Evolutionary conservation across 2,888 invertebrate genomes (phyloP).

Genomic region (Diploptera punctata): DNA sequence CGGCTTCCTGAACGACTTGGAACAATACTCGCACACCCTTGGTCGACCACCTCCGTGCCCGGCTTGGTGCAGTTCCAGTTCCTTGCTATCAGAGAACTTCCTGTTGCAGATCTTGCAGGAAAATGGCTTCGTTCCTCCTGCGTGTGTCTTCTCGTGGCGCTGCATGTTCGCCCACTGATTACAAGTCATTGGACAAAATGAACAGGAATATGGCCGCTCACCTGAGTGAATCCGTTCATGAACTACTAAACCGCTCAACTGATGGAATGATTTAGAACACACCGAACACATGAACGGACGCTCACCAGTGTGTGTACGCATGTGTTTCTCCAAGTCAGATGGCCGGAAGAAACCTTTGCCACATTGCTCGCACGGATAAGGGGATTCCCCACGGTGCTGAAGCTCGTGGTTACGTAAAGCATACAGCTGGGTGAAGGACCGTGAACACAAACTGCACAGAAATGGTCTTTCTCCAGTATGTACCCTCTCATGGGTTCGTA

Average conservation of each 20-base stretch:
- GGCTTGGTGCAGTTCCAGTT: constrained; percentile 46
- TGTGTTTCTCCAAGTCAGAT: constrained; percentile 47
- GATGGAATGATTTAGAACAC: constrained; percentile 26
- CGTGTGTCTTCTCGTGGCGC: constrained; percentile 47
- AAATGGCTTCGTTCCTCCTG: constrained; percentile 41
- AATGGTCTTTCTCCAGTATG: constrained; percentile 27
- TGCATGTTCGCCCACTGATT: constrained; percentile 44
- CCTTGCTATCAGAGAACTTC: constrained; percentile 44
- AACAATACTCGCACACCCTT: constrained; percentile 45
- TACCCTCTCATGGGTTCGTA: not conserved
- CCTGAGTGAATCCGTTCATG: constrained; percentile 28
- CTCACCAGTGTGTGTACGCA: constrained; percentile 26
- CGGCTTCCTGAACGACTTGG: constrained; percentile 43
- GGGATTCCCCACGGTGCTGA: constrained; percentile 9
- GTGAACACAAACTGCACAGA: constrained; percentile 9
- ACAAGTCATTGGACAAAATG: constrained; percentile 18
- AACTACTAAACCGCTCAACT: constrained; percentile 22
- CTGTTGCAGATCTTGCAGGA: constrained; percentile 44
- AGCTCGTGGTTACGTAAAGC: constrained; percentile 19
- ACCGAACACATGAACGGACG: constrained; percentile 12
- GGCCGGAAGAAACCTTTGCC: constrained; percentile 47
- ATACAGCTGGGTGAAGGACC: constrained; percentile 14
- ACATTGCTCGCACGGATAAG: constrained; percentile 43
- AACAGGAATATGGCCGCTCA: constrained; percentile 23
- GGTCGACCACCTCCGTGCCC: constrained; percentile 46